Percentiles rank a stretch among this genome's conserved stretches.
phyloP scores from a whole-genome alignment of 2,888 invertebrate genomes.

The Dicycla oo region DNA sequence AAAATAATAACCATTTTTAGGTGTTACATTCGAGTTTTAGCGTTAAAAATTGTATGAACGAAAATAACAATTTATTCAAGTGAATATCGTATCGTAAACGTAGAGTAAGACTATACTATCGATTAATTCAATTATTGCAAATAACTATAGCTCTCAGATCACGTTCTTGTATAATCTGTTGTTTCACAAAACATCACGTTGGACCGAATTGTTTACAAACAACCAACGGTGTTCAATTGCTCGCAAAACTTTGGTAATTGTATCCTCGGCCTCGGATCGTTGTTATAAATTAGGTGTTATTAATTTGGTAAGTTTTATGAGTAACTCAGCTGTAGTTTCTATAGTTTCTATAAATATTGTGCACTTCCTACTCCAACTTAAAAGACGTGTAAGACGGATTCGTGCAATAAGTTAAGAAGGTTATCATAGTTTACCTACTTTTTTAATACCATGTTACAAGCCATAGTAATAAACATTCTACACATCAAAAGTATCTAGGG shows the following conservation, averaged over 20 bases:
- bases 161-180: slow-evolving; percentile 36
- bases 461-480: too few species aligned
- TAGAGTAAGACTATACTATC: neutral
- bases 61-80: too few species aligned
- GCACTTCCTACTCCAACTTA: neutral
- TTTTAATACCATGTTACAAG: too few species aligned
- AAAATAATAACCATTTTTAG: too few species aligned
- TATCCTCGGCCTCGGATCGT: slow-evolving; percentile 8
- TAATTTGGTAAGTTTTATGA: slow-evolving; percentile 10
- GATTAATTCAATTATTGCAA: slow-evolving; percentile 9
- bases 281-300: slow-evolving; percentile 25
- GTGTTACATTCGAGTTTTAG: too few species aligned
- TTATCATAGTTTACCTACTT: too few species aligned
- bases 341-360: neutral
- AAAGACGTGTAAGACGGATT: neutral
- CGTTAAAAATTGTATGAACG: too few species aligned
- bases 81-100: too few species aligned
- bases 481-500: too few species aligned
- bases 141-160: slow-evolving; percentile 28
- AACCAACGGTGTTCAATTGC: slow-evolving; percentile 14
- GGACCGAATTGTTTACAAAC: slow-evolving; percentile 44
- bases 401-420: too few species aligned
- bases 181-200: slow-evolving; percentile 56
- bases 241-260: slow-evolving; percentile 43
- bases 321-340: neutral